These are phyloP conservation scores for Phytoseiulus persimilis DNA, from an alignment of 2,888 invertebrate species.

Conservation along the genomic window DNA sequence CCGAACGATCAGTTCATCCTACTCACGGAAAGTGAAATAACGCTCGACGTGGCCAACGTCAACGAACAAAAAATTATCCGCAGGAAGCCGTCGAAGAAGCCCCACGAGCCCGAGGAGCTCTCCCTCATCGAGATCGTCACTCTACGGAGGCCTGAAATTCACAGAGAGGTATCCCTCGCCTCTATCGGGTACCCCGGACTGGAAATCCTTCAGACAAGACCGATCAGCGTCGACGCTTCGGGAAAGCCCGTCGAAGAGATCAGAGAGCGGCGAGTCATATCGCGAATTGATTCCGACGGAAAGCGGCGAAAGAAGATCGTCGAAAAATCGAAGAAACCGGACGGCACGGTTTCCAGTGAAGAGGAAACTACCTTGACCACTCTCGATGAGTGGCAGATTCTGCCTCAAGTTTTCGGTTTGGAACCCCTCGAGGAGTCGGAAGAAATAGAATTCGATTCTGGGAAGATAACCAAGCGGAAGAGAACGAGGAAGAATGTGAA, in stretches of 20 bases:
- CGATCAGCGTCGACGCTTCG: neutral
- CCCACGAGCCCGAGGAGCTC: neutral
- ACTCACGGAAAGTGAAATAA: neutral
- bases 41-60: neutral
- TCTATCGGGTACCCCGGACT: constrained; percentile 17
- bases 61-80: neutral
- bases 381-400: constrained; percentile 13
- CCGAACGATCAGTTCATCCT: neutral
- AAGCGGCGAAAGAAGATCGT: neutral
- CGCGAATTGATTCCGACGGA: neutral
- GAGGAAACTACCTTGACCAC: neutral
- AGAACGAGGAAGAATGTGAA: neutral
- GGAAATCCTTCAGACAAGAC: neutral
- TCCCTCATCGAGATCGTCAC: constrained; percentile 17
- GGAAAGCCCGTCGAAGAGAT: neutral
- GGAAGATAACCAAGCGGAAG: neutral
- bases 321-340: constrained; percentile 10
- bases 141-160: neutral
- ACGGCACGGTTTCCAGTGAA: neutral
- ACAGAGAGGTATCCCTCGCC: neutral
- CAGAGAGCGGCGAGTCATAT: neutral
- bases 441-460: neutral
- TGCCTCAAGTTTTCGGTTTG: neutral
- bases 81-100: neutral
- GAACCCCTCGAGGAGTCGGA: neutral